phyloP scores from a whole-genome alignment of 1,140 invertebrate species.

The Megalonaias nervosa region DNA sequence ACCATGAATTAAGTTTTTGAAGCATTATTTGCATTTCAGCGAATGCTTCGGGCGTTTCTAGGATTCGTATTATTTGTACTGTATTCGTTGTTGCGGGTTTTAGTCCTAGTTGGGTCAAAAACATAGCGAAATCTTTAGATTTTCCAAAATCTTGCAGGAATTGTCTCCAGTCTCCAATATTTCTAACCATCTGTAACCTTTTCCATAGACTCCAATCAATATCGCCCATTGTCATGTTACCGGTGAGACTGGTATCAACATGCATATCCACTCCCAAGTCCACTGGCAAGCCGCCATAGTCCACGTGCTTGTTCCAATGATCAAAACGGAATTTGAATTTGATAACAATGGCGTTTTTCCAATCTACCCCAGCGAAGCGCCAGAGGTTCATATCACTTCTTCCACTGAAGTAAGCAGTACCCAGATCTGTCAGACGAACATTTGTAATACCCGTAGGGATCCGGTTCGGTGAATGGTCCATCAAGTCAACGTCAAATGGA shows the following conservation, averaged over 20 bases:
- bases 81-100: slow-evolving; percentile 26
- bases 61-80: slow-evolving; percentile 19
- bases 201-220: slow-evolving; percentile 30
- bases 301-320: slow-evolving; percentile 16
- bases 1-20: slow-evolving; percentile 1
- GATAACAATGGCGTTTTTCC: slow-evolving; percentile 39
- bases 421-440: slow-evolving; percentile 36
- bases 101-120: slow-evolving; percentile 23
- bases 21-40: slow-evolving; percentile 13
- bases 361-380: slow-evolving; percentile 37
- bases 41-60: slow-evolving; percentile 23
- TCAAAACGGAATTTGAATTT: slow-evolving; percentile 45
- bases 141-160: slow-evolving; percentile 33
- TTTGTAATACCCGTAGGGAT: slow-evolving; percentile 33
- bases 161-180: slow-evolving; percentile 7
- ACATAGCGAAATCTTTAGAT: slow-evolving; percentile 28
- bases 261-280: slow-evolving; percentile 17
- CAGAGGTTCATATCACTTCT: slow-evolving; percentile 42
- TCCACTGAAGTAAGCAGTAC: slow-evolving; percentile 46
- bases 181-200: background rate
- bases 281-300: slow-evolving; percentile 15
- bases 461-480: slow-evolving; percentile 35
- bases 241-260: slow-evolving; percentile 15
- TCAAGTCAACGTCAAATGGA: slow-evolving; percentile 39
- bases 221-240: slow-evolving; percentile 26